Base-by-base conservation (phyloP, 2,113 vertebrate species). In the Antennarius striatus region DNA sequence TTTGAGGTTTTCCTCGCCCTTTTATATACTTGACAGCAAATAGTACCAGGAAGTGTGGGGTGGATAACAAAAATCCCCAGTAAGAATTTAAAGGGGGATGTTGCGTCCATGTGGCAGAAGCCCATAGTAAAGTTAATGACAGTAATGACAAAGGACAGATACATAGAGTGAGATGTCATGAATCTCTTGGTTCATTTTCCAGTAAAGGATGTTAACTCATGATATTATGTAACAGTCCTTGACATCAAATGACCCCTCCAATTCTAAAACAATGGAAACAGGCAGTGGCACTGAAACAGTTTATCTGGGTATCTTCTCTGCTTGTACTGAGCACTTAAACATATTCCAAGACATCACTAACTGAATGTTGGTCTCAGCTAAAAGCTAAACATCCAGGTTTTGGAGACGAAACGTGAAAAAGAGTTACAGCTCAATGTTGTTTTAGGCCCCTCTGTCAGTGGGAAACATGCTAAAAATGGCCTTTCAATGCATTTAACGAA, bases 381-480 rank as follows among this genome's bases (percentile, higher is more conserved):
- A 65, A 42, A 67, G 29, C 4, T 10, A 14, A 2, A 54, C 50
- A 43, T 43, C 28, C 4, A 30, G n/a, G 68, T 63, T 77, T 47
- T 57, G 46, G 12, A 59, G 22, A 45, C 30, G n/a, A 52, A 68
- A 76, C 58, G 69, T 71, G 62, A 71, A 84, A 77, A 73, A 71
- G 81, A 72, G 81, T 59, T 79, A 68, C 12, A 3, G 51, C 74
- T 80, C 70, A 51, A 60, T 88, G 88, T 91, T 91, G 86, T 89
- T 88, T 80, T 84, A 89, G 80, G 78, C 80, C 81, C 71, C 85
- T 66, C 58, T 82, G 79, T 77, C 89, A 84, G 85, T 85, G 84
- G 86, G 85, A 92, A 83, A 83, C 65, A 3, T 66, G 77, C 90
- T 89, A 87, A 87, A 91, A 92, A 88, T 84, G 81, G 84, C 77